Percentiles rank a stretch among this genome's conserved stretches.
Evolutionary conservation across 2,797 vertebrate genomes (phyloP).

Genomic region (Peromyscus eremicus): DNA sequence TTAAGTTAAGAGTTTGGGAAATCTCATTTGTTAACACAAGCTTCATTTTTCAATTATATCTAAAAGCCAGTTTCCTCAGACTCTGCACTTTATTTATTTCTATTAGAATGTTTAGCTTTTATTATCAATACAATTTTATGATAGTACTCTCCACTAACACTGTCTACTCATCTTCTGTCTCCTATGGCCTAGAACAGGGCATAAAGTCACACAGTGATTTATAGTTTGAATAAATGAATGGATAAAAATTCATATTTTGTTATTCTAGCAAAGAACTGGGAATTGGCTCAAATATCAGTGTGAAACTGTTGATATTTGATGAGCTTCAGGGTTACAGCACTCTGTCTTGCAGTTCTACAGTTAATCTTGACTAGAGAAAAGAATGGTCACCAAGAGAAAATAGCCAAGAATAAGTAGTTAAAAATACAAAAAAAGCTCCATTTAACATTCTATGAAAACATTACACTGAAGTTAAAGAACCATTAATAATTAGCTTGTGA

Average conservation of each 20-base stretch:
- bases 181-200: background rate
- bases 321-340: background rate
- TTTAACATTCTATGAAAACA: background rate
- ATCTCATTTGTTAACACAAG: background rate
- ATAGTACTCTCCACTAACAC: background rate
- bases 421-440: background rate
- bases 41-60: background rate
- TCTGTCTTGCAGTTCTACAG: background rate
- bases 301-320: background rate
- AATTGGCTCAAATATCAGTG: background rate
- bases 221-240: background rate
- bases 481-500: background rate
- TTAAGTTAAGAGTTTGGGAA: background rate
- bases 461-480: background rate
- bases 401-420: background rate
- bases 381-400: background rate
- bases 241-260: background rate
- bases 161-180: background rate
- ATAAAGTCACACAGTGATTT: background rate
- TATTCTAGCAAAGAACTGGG: background rate
- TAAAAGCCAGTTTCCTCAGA: background rate
- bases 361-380: background rate
- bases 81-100: background rate
- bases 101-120: background rate
- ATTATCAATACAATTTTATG: background rate